phyloP scores from a whole-genome alignment of 2,113 vertebrate genomes.

The Micronycteris hirsuta region DNA sequence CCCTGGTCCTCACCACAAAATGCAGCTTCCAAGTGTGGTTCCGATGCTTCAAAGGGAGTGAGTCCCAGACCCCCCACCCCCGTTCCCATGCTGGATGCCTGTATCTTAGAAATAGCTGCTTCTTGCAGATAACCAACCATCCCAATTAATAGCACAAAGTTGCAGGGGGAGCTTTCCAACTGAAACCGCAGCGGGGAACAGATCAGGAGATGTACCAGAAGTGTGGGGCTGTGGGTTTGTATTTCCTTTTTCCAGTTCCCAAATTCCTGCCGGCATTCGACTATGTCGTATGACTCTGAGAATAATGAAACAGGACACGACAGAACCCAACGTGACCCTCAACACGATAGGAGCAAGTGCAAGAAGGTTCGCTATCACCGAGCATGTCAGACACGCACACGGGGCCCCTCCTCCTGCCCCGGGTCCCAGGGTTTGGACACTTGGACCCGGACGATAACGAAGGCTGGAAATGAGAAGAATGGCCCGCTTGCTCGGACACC shows the following conservation, averaged over 20 bases:
- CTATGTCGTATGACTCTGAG: slow-evolving; percentile 35
- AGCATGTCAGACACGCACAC: background rate
- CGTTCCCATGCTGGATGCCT: background rate
- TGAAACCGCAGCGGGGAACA: slow-evolving; percentile 35
- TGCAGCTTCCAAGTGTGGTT: slow-evolving; percentile 3
- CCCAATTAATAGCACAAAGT: slow-evolving; percentile 69
- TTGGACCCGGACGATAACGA: accelerated
- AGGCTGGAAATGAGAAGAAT: background rate
- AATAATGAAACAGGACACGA: slow-evolving; percentile 59
- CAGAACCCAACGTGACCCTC: slow-evolving; percentile 6
- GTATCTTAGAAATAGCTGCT: slow-evolving; percentile 71
- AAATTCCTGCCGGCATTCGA: slow-evolving; percentile 8
- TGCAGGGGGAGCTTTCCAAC: slow-evolving; percentile 11
- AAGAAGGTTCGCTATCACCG: slow-evolving; percentile 54
- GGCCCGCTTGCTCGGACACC: background rate
- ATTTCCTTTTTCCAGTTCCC: background rate
- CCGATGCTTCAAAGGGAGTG: background rate
- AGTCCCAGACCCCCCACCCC: background rate
- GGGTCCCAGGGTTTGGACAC: background rate
- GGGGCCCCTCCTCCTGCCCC: background rate
- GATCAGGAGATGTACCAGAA: slow-evolving; percentile 33
- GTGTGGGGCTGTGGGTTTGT: background rate
- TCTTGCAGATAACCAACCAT: slow-evolving; percentile 62
- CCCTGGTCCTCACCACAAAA: background rate
- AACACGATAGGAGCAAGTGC: slow-evolving; percentile 34